phyloP scores from a whole-genome alignment of 2,113 vertebrate genomes.

The Coryphaenoides rupestris region DNA sequence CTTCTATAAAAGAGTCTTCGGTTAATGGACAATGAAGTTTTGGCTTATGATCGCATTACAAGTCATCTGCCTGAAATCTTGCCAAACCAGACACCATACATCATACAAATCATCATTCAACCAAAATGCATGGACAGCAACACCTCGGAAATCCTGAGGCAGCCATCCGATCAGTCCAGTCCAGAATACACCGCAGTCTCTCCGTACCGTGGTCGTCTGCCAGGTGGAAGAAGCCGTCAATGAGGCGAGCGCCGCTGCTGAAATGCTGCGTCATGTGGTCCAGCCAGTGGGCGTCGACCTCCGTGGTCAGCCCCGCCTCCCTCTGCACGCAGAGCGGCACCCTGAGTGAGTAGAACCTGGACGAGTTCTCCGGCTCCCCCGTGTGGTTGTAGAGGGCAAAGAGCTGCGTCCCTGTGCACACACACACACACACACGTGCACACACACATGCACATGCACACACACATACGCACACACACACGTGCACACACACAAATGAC shows the following conservation, averaged over 20 bases:
- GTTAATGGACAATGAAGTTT: too few species aligned
- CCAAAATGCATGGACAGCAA: background rate
- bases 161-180: too few species aligned
- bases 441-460: too few species aligned
- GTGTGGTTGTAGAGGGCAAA: constrained; percentile 90
- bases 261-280: constrained; percentile 98
- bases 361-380: constrained; percentile 65
- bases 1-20: too few species aligned
- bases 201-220: constrained; percentile 74
- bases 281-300: constrained; percentile 88
- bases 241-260: constrained; percentile 83
- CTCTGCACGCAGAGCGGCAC: constrained; percentile 85
- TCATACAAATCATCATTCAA: background rate
- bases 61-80: too few species aligned
- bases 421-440: too few species aligned
- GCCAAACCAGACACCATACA: too few species aligned
- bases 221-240: constrained; percentile 86
- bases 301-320: constrained; percentile 79
- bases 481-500: too few species aligned
- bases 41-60: too few species aligned
- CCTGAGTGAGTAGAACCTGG: constrained; percentile 84
- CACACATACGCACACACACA: too few species aligned
- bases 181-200: too few species aligned
- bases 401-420: constrained; percentile 78
- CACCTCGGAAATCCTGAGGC: too few species aligned